Evolutionary conservation across 2,113 vertebrate species (phyloP).

Genomic region (Cepphus grylle): DNA sequence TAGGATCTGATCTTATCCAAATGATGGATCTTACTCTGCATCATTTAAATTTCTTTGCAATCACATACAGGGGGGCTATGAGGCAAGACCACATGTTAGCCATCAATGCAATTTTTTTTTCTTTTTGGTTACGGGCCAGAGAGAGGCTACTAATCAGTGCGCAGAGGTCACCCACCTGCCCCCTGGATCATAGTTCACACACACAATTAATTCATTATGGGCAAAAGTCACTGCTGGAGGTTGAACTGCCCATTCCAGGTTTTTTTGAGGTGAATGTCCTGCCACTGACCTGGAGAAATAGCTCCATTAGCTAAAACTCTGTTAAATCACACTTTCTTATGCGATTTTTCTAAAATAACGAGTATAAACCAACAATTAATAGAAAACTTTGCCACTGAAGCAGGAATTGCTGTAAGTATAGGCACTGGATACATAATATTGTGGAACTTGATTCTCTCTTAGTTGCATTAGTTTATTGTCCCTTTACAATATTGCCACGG

Average conservation of each 20-base stretch:
- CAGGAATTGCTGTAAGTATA: background rate
- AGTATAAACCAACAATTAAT: background rate
- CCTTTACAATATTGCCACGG: background rate
- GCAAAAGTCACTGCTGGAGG: slow-evolving; percentile 73
- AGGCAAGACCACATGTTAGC: slow-evolving; percentile 79
- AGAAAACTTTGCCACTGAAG: background rate
- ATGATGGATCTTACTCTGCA: slow-evolving; percentile 30
- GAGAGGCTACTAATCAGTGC: slow-evolving; percentile 82
- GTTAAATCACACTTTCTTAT: slow-evolving; percentile 72
- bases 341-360: background rate
- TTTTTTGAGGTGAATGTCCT: slow-evolving; percentile 76
- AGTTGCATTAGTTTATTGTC: background rate
- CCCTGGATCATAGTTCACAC: slow-evolving; percentile 82
- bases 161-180: slow-evolving; percentile 83
- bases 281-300: slow-evolving; percentile 81
- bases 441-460: background rate
- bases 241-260: slow-evolving; percentile 71
- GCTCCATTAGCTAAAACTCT: slow-evolving; percentile 67
- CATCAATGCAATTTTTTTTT: slow-evolving; percentile 74
- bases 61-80: slow-evolving; percentile 37
- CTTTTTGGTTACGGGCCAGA: slow-evolving; percentile 78
- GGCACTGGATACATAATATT: background rate
- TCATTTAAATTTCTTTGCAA: slow-evolving; percentile 42
- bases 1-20: background rate
- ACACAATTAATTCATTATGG: slow-evolving; percentile 88